phyloP scores from a whole-genome alignment of 2,888 invertebrate species.

The Griposia aprilina region DNA sequence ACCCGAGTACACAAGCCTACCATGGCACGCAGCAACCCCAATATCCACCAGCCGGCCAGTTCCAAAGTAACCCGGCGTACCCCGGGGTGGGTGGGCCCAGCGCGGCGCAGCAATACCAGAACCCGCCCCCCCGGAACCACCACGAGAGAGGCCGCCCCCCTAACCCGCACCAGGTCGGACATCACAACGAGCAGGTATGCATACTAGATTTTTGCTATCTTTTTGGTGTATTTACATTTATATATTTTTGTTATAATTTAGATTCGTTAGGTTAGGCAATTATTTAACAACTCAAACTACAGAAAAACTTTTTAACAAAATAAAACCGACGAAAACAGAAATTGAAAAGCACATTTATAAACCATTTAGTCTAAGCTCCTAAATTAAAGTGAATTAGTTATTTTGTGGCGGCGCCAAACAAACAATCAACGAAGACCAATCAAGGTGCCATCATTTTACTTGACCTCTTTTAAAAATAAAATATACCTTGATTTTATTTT shows the following conservation, averaged over 20 bases:
- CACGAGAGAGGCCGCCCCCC: conserved; percentile 89
- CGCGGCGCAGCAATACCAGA: conserved; percentile 85
- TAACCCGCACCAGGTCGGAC: conserved; percentile 86
- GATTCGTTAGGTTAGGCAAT: no score
- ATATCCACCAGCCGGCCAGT: conserved; percentile 88
- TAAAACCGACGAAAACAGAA: background rate
- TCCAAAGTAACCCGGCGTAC: conserved; percentile 88
- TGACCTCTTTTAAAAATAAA: background rate
- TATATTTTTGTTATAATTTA: no score
- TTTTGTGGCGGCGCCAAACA: background rate
- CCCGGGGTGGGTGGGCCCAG: conserved; percentile 82
- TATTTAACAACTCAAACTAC: background rate
- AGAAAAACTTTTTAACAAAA: background rate
- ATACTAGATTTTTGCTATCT: conserved; percentile 4
- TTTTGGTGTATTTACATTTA: no score
- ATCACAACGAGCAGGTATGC: conserved; percentile 49
- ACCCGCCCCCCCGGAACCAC: conserved; percentile 89
- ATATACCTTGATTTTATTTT: background rate
- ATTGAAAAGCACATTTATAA: background rate
- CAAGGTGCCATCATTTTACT: no score
- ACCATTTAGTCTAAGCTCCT: background rate
- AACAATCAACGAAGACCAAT: background rate
- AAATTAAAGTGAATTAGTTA: background rate
- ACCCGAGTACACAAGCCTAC: conserved; percentile 89
- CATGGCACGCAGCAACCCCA: conserved; percentile 91